phyloP scores from a whole-genome alignment of 1,140 invertebrate genomes.

The Heliothis virescens region DNA sequence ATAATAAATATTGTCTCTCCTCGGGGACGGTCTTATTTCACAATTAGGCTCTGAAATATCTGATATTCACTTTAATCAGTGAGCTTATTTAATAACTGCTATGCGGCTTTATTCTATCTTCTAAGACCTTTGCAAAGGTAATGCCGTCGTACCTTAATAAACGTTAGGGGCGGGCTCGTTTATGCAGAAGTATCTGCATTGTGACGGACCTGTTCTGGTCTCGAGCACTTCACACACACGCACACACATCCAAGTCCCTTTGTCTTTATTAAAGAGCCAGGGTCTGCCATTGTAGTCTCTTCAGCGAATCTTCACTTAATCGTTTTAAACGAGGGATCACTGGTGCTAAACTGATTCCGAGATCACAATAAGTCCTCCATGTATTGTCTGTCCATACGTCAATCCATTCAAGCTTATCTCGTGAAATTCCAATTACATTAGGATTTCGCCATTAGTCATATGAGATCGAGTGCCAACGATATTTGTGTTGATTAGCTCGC shows the following conservation, averaged over 20 bases:
- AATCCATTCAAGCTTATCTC: conserved; percentile 29
- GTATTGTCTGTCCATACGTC: conserved; percentile 17
- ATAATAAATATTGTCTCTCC: conserved; percentile 18
- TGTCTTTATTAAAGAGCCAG: not conserved
- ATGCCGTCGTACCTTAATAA: not conserved
- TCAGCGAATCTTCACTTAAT: conserved; percentile 25
- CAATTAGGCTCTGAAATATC: conserved; percentile 20
- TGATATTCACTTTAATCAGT: conserved; percentile 18
- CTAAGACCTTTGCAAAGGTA: conserved; percentile 14
- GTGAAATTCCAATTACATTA: conserved; percentile 23
- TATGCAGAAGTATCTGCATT: conserved; percentile 24
- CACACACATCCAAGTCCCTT: not conserved
- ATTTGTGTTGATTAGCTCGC: not conserved
- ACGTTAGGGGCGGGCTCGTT: not conserved
- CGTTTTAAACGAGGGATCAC: conserved; percentile 25
- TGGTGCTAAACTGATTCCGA: conserved; percentile 6
- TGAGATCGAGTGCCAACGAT: conserved; percentile 4
- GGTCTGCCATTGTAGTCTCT: conserved; percentile 3
- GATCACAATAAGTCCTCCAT: not conserved
- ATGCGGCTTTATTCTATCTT: not conserved
- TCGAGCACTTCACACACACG: conserved; percentile 12
- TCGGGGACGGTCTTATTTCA: conserved; percentile 17
- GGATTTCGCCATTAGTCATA: conserved; percentile 22
- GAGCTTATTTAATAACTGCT: conserved; percentile 15
- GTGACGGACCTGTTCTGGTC: conserved; percentile 32